Conservation (phyloP, 2,797 vertebrate genomes). For the Pogoniulus pusillus region DNA sequence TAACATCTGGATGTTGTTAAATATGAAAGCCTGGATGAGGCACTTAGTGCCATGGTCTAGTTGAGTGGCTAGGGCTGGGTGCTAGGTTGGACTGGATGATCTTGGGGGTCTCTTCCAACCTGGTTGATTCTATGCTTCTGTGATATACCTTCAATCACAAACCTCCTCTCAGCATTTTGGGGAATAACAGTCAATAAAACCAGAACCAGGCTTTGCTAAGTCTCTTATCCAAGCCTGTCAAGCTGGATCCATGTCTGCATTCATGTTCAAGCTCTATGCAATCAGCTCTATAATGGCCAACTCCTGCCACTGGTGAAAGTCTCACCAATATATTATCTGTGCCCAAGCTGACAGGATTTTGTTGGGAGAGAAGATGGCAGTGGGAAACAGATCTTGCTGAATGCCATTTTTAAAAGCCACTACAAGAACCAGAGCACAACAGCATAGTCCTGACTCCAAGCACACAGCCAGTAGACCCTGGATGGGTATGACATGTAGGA, state of each 20-base stretch:
- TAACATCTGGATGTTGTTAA: no score
- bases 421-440: neutral
- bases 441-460: neutral
- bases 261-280: neutral
- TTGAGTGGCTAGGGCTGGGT: no score
- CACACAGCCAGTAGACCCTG: fast-evolving
- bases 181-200: neutral
- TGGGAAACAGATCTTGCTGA: neutral
- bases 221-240: neutral
- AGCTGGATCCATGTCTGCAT: neutral
- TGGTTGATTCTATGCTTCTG: no score
- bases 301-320: neutral
- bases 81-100: no score
- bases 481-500: neutral
- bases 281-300: neutral
- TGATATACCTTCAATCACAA: neutral
- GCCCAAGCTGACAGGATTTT: neutral
- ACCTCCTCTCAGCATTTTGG: neutral
- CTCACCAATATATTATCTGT: neutral
- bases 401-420: neutral
- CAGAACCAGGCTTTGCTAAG: neutral
- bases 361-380: neutral
- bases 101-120: no score
- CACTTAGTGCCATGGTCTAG: no score
- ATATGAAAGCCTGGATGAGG: no score